A percentile compares a stretch with the other conserved stretches of the same genome.
Evolutionary conservation across 1,140 invertebrate genomes (phyloP).

Genomic region (Anadara kagoshimensis): DNA sequence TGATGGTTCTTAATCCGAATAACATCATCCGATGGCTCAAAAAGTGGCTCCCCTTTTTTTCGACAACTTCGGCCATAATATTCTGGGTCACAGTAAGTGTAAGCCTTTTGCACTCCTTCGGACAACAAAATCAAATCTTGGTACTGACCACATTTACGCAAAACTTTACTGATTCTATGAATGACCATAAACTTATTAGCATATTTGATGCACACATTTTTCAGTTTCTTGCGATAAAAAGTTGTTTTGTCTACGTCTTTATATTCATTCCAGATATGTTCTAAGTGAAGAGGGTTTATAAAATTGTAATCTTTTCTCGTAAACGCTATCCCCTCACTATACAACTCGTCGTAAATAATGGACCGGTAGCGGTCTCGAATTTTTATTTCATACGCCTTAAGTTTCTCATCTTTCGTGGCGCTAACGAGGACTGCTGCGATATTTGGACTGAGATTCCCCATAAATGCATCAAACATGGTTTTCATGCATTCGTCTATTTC

Average conservation of each 20-base stretch:
- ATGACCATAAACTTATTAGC: slow-evolving; percentile 63
- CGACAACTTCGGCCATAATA: slow-evolving; percentile 52
- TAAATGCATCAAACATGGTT: slow-evolving; percentile 62
- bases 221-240: slow-evolving; percentile 50
- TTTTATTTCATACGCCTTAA: slow-evolving; percentile 53
- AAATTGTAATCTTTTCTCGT: slow-evolving; percentile 24
- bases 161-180: slow-evolving; percentile 56
- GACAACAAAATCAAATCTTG: slow-evolving; percentile 65
- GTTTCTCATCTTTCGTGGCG: slow-evolving; percentile 48
- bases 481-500: slow-evolving; percentile 59
- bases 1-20: slow-evolving; percentile 45
- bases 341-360: slow-evolving; percentile 57
- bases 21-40: slow-evolving; percentile 54
- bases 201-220: slow-evolving; percentile 53
- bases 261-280: slow-evolving; percentile 53
- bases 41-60: slow-evolving; percentile 49
- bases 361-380: slow-evolving; percentile 50
- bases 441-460: slow-evolving; percentile 56
- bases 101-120: slow-evolving; percentile 48
- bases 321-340: slow-evolving; percentile 55
- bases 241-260: slow-evolving; percentile 29
- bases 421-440: slow-evolving; percentile 56
- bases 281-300: slow-evolving; percentile 41
- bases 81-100: slow-evolving; percentile 52
- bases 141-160: slow-evolving; percentile 66